Base-by-base conservation (phyloP, 2,888 invertebrate species). In the Leptinotarsa peninsularis region DNA sequence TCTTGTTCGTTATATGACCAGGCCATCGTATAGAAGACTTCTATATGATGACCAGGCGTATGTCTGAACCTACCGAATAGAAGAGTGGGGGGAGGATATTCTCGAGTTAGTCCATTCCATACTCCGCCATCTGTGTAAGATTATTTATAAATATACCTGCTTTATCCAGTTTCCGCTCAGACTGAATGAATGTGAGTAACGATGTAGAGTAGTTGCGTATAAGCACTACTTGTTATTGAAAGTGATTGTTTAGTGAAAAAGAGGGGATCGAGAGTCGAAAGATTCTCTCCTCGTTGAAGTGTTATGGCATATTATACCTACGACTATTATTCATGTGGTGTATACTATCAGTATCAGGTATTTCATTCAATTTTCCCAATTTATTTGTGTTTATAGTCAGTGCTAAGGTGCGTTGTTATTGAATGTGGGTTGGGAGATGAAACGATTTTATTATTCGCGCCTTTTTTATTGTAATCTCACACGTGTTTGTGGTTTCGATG, bases 181-280 rank as follows among this genome's bases (percentile, higher is more conserved):
- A 17, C 4, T 23, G 23, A 23, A 58, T 23, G 17, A 58, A 27
- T 23, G 23, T 23, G 58, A 58, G 23, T 17, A 4, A 14, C 15
- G 58, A 23, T 4, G 58, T 4, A 4, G 13, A 14, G 18, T 13
- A 15, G 58, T 58, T 58, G 58, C 14, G 21, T 23, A 21, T 4
- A 58, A 15, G 58, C 52, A 52, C 15, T 2, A n/a, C 21, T 58
- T 23, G 14, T 21, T 21, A 14, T 23, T 58, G 23, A 27, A 58
- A 58, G 58, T 58, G 58, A 58, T 58, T 58, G 58, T 58, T 58
- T 15, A 27, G 58, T 58, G 58, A 23, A 14, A 58, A 23, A 23
- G 58, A 58, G 58, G 58, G 58, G 58, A 58, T 58, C 17, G 58
- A 58, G 58, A 58, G 58, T 58, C 58, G 58, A 58, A 58, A 58